Evolutionary conservation across 2,113 vertebrate species (phyloP).

Genomic region (Phalacrocorax pelagicus): DNA sequence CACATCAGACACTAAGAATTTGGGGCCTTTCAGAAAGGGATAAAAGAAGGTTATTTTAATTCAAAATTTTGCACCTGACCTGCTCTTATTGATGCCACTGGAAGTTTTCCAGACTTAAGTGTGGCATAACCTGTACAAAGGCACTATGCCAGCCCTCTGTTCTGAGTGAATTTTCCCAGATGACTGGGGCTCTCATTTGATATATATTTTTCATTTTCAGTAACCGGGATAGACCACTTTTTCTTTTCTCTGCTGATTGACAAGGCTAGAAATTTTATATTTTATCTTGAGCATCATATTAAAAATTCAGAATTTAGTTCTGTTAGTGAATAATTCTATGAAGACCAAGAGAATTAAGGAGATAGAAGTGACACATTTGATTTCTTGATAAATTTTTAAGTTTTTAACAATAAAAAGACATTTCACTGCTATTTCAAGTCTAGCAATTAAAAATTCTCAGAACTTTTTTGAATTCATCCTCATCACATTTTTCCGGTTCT

Average conservation of each 20-base stretch:
- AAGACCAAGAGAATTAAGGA: not conserved
- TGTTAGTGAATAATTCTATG: not conserved
- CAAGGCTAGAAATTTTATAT: not conserved
- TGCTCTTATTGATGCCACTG: not conserved
- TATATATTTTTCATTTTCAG: not conserved
- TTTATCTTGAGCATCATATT: not conserved
- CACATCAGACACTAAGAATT: not conserved
- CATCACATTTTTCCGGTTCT: not conserved
- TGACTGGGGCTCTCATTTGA: not conserved
- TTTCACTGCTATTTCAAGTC: not conserved
- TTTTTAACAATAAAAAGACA: not conserved
- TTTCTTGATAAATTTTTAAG: not conserved
- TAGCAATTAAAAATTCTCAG: not conserved
- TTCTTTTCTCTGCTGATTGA: not conserved
- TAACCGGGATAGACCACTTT: not conserved
- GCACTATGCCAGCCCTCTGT: rapidly evolving
- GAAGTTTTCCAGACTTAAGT: not conserved
- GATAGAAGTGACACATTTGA: not conserved
- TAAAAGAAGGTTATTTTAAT: not conserved
- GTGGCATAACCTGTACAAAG: not conserved
- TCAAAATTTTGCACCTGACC: not conserved
- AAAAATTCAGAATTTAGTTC: not conserved
- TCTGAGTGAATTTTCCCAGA: not conserved
- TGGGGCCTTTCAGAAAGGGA: not conserved
- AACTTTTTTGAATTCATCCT: not conserved